Evolutionary conservation across 2,797 vertebrate species (phyloP), one percentile per base, ranked within the genome.

Genomic region (Microtus obscurus): DNA sequence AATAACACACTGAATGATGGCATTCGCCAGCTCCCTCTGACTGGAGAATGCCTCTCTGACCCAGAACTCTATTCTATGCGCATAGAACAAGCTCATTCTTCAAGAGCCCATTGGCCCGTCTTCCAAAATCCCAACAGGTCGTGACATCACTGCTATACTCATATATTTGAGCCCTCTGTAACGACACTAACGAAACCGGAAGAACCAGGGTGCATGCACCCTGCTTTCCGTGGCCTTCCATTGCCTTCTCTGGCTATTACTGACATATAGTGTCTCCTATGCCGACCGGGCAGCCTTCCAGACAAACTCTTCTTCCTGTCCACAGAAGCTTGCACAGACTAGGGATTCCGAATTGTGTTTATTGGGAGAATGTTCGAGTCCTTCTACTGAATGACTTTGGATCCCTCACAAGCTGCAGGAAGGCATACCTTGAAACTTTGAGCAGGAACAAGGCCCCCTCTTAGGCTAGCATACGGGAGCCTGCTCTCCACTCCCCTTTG

Each of bases 171-270:
- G 37, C 6, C 6, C 16, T 1, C 31, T 21, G 25, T 11, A 45
- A 78, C 17, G 6, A 90, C 0, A 1, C 0, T 10, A 56, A 40
- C 1, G 5, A 21, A n/a, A 76, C 37, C 1, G 19, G 67, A 78
- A 21, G 29, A 56, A 29, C 29, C 27, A 25, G 56, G 79, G 65
- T 19, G 31, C 2, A 6, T 19, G 40, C 2, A 6, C 53, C 16
- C 31, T n/a, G 5, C 43, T 27, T 45, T n/a, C 43, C 43, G 31
- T 0, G 1, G 25, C 45, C 2, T 9, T 61, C 87, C 87, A 89
- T 40, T 51, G 25, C 31, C 53, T 73, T 85, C 45, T 4, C 1
- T 1, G n/a, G 21, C 90, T 82, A 40, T 92, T 78, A 56, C 0
- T 76, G 37, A 56, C 27, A 40, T 43, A 6, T 7, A 5, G 85